phyloP scores from a whole-genome alignment of 2,797 vertebrate species.

The Cyprinodon diabolis region DNA sequence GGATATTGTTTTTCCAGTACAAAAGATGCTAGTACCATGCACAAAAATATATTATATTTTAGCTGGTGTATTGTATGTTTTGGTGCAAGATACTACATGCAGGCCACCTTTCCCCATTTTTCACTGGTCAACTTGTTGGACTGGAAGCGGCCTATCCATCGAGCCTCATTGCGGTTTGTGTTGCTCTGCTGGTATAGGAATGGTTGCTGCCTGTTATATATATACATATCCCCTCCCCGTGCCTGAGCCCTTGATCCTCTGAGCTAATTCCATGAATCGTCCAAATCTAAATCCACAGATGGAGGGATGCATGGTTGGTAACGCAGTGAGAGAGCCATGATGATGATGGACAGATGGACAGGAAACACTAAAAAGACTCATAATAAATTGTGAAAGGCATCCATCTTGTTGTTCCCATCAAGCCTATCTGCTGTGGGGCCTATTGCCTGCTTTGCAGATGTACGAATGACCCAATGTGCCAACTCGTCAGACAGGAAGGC shows the following conservation, averaged over 20 bases:
- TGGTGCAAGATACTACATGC: not conserved
- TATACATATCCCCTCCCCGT: constrained; percentile 46
- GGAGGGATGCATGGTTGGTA: constrained; percentile 44
- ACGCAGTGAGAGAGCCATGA: constrained; percentile 8
- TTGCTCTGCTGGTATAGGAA: constrained; percentile 56
- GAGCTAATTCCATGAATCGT: constrained; percentile 79
- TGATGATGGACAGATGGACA: constrained; percentile 2
- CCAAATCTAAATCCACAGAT: constrained; percentile 81
- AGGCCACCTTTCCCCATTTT: not conserved
- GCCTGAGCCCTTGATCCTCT: constrained; percentile 76
- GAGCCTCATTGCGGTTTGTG: constrained; percentile 32
- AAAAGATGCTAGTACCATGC: no score
- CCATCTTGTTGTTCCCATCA: not conserved
- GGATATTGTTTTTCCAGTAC: no score
- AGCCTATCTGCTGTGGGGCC: not conserved
- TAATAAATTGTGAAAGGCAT: constrained; percentile 14
- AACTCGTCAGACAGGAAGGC: constrained; percentile 62
- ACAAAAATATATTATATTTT: no score
- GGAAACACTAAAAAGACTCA: not conserved
- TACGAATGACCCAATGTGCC: constrained; percentile 45
- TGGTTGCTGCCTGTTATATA: constrained; percentile 51
- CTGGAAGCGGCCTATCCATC: no score
- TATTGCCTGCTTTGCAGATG: constrained; percentile 42
- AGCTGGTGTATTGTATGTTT: no score
- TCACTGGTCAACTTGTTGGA: no score